Evolutionary conservation across 2,888 invertebrate species (phyloP).

Genomic region (Nephrocerus scutellatus): DNA sequence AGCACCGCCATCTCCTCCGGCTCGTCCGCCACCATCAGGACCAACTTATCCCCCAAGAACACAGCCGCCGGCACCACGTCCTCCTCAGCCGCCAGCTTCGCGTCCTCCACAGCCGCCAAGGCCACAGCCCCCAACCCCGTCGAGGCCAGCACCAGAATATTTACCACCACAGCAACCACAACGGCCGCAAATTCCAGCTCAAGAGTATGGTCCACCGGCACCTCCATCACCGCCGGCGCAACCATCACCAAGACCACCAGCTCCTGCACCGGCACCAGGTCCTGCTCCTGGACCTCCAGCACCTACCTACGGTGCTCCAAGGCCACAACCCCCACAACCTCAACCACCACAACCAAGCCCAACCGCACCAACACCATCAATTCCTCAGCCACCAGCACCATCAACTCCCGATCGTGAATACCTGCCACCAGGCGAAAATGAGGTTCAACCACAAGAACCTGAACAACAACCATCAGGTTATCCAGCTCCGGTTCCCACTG

Average conservation of each 20-base stretch:
- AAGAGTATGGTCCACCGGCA: conserved; percentile 15
- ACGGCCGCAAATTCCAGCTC: conserved; percentile 7
- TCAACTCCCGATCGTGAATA: too few species aligned
- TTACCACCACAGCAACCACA: conserved; percentile 14
- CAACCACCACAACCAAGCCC: conserved; percentile 21
- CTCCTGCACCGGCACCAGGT: conserved; percentile 23
- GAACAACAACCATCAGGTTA: too few species aligned
- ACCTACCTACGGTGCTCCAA: conserved; percentile 24
- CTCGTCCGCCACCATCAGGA: conserved; percentile 19
- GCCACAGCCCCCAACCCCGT: conserved; percentile 16
- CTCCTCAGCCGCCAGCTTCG: conserved; percentile 15
- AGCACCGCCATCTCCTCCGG: conserved; percentile 19
- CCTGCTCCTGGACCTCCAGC: conserved; percentile 20
- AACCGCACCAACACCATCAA: conserved; percentile 12
- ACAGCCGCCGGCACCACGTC: conserved; percentile 22
- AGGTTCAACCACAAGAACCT: too few species aligned
- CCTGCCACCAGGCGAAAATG: too few species aligned
- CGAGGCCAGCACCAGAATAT: conserved; percentile 12
- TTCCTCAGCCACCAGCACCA: conserved; percentile 17
- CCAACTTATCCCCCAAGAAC: conserved; percentile 14
- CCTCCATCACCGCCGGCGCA: conserved; percentile 17
- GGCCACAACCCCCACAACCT: conserved; percentile 25
- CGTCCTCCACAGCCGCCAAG: conserved; percentile 19
- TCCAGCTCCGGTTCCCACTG: too few species aligned
- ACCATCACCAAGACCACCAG: conserved; percentile 18